Evolutionary conservation across 2,888 invertebrate genomes (phyloP).

Genomic region (Neocrepidodera transversa): DNA sequence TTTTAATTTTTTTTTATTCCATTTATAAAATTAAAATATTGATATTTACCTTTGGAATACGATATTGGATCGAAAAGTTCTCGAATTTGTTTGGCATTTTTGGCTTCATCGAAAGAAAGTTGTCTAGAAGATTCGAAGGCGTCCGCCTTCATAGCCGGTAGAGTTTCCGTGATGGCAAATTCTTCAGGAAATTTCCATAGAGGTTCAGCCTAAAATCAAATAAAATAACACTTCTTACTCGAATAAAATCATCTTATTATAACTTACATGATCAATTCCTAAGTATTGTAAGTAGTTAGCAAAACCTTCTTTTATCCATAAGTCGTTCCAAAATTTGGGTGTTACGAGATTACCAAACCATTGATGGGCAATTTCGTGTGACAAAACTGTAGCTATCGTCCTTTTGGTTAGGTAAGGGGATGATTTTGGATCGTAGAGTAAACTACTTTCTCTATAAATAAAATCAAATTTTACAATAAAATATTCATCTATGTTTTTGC

Average conservation of each 20-base stretch:
- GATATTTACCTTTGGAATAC: slow-evolving; percentile 68
- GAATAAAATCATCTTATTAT: neutral
- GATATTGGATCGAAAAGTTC: slow-evolving; percentile 76
- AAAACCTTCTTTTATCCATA: slow-evolving; percentile 81
- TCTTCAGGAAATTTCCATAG: slow-evolving; percentile 67
- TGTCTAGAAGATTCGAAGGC: slow-evolving; percentile 70
- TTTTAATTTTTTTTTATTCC: no score
- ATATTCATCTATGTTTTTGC: no score
- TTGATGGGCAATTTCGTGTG: slow-evolving; percentile 79
- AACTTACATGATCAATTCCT: slow-evolving; percentile 64
- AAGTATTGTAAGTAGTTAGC: slow-evolving; percentile 69
- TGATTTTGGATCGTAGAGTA: slow-evolving; percentile 65
- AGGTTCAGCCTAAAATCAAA: slow-evolving; percentile 62
- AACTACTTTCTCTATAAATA: slow-evolving; percentile 65
- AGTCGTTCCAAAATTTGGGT: slow-evolving; percentile 73
- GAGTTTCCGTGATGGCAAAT: slow-evolving; percentile 64
- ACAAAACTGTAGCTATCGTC: slow-evolving; percentile 64
- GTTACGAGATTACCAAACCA: slow-evolving; percentile 80
- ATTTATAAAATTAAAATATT: neutral
- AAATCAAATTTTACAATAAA: no score
- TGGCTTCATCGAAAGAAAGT: slow-evolving; percentile 68
- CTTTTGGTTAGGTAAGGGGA: slow-evolving; percentile 64
- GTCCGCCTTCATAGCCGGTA: slow-evolving; percentile 67
- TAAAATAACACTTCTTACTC: slow-evolving; percentile 3
- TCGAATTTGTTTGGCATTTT: slow-evolving; percentile 67